Evolutionary conservation across 2,113 vertebrate genomes (phyloP).

Genomic region (Aptenodytes patagonicus): DNA sequence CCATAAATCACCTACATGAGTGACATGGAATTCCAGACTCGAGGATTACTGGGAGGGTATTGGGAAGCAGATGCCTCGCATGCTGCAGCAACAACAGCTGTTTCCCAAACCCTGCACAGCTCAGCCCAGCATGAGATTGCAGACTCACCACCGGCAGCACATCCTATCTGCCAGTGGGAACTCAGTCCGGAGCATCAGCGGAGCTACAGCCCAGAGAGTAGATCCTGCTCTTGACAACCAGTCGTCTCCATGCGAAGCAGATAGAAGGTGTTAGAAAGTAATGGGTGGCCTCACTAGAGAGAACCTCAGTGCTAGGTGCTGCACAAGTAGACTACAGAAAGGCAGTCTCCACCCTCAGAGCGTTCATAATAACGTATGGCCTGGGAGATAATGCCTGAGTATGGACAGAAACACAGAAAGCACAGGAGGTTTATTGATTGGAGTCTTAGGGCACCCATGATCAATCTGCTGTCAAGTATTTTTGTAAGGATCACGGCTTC

Average conservation of each 20-base stretch:
- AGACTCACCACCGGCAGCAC: too few relatives aligned
- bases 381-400: not conserved
- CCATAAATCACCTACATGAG: not conserved
- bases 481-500: not conserved
- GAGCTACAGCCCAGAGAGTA: not conserved
- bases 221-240: not conserved
- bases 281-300: not conserved
- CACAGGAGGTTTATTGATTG: not conserved
- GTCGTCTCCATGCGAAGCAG: not conserved
- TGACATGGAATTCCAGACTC: not conserved
- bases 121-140: not conserved
- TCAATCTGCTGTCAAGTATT: not conserved
- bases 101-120: not conserved
- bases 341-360: not conserved
- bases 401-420: not conserved
- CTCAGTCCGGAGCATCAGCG: not conserved
- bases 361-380: not conserved
- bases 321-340: not conserved
- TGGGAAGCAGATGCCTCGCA: not conserved
- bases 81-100: not conserved
- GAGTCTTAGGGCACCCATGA: not conserved
- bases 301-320: not conserved
- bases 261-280: not conserved
- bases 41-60: too few relatives aligned
- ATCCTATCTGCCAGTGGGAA: not conserved